Evolutionary conservation across 2,113 vertebrate species (phyloP).

Genomic region (Tragulus kanchil): DNA sequence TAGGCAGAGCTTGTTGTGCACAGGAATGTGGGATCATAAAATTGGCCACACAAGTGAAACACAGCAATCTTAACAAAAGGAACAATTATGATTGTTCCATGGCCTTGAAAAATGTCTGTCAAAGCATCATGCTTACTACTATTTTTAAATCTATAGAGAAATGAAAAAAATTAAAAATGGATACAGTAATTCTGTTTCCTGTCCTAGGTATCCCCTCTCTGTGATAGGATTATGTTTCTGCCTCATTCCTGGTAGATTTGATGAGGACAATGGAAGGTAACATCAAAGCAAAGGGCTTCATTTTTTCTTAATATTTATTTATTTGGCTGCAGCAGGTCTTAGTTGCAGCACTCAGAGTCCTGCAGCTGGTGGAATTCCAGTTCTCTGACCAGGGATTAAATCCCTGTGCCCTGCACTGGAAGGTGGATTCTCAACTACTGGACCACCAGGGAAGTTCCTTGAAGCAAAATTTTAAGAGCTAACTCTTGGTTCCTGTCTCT

Average conservation of each 20-base stretch:
- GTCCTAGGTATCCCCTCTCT: not conserved
- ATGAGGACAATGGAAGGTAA: not conserved
- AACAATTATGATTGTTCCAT: not conserved
- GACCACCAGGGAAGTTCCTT: not conserved
- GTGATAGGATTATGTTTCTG: not conserved
- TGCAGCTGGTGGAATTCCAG: not conserved
- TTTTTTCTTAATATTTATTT: not conserved
- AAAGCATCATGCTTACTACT: not conserved
- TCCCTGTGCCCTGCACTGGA: not conserved
- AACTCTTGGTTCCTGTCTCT: not conserved
- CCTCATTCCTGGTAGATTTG: not conserved
- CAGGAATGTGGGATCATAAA: accelerated
- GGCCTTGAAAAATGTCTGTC: conserved; percentile 4
- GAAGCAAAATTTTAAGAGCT: not conserved
- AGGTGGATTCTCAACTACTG: not conserved
- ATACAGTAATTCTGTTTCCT: not conserved
- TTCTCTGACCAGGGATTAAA: not conserved
- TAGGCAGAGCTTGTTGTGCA: accelerated
- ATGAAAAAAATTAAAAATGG: not conserved
- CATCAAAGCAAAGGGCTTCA: not conserved
- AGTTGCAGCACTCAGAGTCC: accelerated
- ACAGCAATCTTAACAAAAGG: not conserved
- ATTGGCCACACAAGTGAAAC: not conserved
- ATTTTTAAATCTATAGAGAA: not conserved
- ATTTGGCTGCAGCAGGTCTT: not conserved